Evolutionary conservation across 1,140 invertebrate genomes (phyloP).

Genomic region (Brachionus manjavacas): DNA sequence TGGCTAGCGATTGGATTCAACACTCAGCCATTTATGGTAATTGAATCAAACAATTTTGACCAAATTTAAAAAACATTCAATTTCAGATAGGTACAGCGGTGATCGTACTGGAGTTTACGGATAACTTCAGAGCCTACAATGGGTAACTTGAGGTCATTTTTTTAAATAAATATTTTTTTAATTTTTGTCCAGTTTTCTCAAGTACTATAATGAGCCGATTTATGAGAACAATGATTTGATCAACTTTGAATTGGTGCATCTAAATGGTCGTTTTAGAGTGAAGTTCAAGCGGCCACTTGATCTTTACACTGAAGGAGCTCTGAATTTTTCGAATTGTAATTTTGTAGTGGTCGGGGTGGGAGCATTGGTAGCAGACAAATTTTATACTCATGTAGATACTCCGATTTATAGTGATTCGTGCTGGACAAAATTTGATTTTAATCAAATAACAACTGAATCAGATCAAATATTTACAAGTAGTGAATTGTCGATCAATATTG

Average conservation of each 20-base stretch:
- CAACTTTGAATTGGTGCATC: not conserved
- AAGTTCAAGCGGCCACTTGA: not conserved
- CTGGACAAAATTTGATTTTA: not conserved
- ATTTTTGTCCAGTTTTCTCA: not conserved
- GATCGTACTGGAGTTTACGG: not conserved
- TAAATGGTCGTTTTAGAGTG: not conserved
- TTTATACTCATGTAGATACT: not conserved
- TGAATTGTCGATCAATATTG: not conserved
- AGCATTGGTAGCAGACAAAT: not conserved
- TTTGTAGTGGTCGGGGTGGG: not conserved
- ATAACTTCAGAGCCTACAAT: not conserved
- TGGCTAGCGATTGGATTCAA: constrained; percentile 7
- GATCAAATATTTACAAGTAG: constrained; percentile 30
- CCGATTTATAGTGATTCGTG: not conserved
- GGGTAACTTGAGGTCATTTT: too few species aligned
- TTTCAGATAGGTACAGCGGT: not conserved
- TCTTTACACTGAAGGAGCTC: not conserved
- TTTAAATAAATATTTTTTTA: not conserved
- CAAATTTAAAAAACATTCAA: not conserved
- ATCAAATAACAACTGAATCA: constrained; percentile 43
- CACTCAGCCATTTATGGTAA: not conserved
- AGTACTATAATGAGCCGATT: not conserved
- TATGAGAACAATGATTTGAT: not conserved
- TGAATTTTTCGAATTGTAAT: constrained; percentile 27
- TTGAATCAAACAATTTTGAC: not conserved